phyloP scores from a whole-genome alignment of 2,113 vertebrate genomes.

The Anarrhichthys ocellatus region DNA sequence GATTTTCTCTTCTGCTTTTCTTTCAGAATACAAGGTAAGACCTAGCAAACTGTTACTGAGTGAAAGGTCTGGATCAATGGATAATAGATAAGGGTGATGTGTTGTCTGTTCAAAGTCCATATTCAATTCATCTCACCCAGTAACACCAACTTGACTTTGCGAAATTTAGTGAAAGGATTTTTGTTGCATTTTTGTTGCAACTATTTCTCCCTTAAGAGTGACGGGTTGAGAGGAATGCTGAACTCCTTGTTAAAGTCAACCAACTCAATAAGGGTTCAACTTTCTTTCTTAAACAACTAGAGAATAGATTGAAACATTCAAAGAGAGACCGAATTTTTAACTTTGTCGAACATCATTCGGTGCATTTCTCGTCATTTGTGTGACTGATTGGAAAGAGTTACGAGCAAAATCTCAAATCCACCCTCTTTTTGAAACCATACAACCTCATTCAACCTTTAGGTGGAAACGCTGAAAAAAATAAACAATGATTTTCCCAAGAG shows the following conservation, averaged over 20 bases:
- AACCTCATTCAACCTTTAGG: neutral
- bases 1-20: constrained; percentile 34
- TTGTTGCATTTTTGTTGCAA: neutral
- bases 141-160: constrained; percentile 15
- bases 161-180: neutral
- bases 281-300: neutral
- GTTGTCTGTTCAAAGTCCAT: constrained; percentile 12
- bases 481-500: neutral
- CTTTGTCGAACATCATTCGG: neutral
- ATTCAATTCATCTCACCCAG: constrained; percentile 30
- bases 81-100: constrained; percentile 28
- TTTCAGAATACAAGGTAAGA: constrained; percentile 97
- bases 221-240: neutral
- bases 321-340: neutral
- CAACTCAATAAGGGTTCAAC: neutral
- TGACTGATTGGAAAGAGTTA: neutral
- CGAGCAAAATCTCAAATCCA: neutral
- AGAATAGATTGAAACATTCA: neutral
- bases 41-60: constrained; percentile 7
- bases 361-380: neutral
- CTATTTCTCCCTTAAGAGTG: neutral
- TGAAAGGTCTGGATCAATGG: constrained; percentile 38
- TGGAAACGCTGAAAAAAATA: neutral
- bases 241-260: neutral
- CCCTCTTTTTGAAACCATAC: neutral